Conservation (phyloP, 2,888 invertebrate genomes). For the Muscina levida region DNA sequence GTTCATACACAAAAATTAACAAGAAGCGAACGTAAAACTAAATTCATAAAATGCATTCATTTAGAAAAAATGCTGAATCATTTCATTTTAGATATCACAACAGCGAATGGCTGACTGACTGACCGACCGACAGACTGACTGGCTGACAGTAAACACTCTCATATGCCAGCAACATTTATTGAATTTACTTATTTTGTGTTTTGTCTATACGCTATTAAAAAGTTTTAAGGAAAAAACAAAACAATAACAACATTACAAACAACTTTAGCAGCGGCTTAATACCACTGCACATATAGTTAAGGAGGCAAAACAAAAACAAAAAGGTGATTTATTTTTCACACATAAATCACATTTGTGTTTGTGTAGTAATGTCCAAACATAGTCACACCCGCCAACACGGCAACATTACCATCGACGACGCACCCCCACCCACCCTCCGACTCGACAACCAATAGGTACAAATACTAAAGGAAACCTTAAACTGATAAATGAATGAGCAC, state of each 20-base stretch:
- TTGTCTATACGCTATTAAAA: no score
- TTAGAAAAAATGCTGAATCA: not conserved
- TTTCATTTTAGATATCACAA: slow-evolving; percentile 27
- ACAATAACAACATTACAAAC: no score
- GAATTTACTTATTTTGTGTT: no score
- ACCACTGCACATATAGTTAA: no score
- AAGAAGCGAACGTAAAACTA: not conserved
- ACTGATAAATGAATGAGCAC: not conserved
- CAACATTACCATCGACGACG: no score
- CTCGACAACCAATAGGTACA: slow-evolving; percentile 51
- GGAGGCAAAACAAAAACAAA: slow-evolving; percentile 33
- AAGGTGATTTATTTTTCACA: slow-evolving; percentile 56
- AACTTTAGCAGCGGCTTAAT: no score
- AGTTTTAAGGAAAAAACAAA: no score
- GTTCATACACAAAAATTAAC: not conserved
- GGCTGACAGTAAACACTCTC: slow-evolving; percentile 1
- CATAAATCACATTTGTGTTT: slow-evolving; percentile 58
- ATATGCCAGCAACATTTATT: no score
- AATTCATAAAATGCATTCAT: not conserved
- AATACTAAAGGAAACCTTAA: slow-evolving; percentile 6
- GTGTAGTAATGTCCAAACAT: not conserved
- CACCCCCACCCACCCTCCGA: no score
- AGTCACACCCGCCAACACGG: not conserved
- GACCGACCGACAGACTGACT: no score
- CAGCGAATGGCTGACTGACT: not conserved